phyloP scores from a whole-genome alignment of 2,888 invertebrate species.

The Mimumesa dahlbomi region DNA sequence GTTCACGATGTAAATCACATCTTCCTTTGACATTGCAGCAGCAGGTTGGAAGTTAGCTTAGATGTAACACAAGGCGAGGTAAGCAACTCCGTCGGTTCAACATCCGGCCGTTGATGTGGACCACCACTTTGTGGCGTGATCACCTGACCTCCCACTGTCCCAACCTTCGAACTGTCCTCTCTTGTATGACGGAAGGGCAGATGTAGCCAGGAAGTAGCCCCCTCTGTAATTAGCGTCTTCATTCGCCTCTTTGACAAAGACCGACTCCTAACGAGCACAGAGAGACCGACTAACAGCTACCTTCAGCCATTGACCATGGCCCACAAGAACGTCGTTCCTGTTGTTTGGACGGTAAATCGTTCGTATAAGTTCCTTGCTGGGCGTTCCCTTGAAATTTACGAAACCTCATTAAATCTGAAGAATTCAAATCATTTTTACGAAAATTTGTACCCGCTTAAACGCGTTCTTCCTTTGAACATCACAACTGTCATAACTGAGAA shows the following conservation, averaged over 20 bases:
- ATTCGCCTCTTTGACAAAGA: constrained; percentile 69
- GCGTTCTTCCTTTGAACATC: too few species aligned
- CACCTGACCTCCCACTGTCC: constrained; percentile 40
- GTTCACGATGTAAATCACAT: constrained; percentile 34
- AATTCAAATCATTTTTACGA: too few species aligned
- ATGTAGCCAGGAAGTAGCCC: constrained; percentile 64
- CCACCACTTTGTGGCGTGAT: constrained; percentile 54
- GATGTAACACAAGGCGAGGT: constrained; percentile 22
- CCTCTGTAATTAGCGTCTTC: constrained; percentile 74
- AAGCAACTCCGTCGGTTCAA: constrained; percentile 46
- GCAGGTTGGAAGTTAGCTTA: constrained; percentile 22
- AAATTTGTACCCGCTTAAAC: too few species aligned
- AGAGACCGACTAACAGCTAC: constrained; percentile 55
- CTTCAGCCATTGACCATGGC: constrained; percentile 26
- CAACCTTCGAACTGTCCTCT: constrained; percentile 42
- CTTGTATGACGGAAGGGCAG: constrained; percentile 35
- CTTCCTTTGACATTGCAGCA: constrained; percentile 35
- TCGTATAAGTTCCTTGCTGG: background rate
- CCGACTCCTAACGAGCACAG: constrained; percentile 50
- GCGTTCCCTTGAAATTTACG: too few species aligned
- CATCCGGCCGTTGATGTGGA: constrained; percentile 56
- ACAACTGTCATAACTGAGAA: too few species aligned
- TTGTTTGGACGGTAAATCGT: constrained; percentile 16
- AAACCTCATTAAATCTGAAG: too few species aligned
- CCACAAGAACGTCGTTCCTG: constrained; percentile 3